These are phyloP conservation scores for Regulus satrapa DNA, from an alignment of 2,113 vertebrate genomes.

Conservation along the genomic window DNA sequence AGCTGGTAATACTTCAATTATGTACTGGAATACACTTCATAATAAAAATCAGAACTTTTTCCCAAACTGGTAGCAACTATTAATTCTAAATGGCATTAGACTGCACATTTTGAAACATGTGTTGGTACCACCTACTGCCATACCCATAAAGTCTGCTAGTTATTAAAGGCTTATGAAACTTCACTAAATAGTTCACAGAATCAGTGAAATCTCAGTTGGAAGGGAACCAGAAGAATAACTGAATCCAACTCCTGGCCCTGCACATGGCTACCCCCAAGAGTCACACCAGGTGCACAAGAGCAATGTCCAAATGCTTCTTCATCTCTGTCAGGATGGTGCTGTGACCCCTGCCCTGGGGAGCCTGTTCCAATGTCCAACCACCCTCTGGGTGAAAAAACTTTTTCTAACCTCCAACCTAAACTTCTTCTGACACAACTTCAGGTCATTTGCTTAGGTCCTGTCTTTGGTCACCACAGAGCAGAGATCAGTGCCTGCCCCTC, in stretches of 20 bases:
- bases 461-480: neutral
- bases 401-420: neutral
- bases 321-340: neutral
- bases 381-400: neutral
- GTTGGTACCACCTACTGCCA: neutral
- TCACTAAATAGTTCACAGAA: neutral
- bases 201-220: neutral
- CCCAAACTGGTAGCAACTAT: neutral
- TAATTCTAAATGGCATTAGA: neutral
- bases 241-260: neutral
- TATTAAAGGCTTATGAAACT: neutral
- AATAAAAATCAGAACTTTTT: neutral
- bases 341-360: neutral
- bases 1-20: neutral
- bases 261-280: neutral
- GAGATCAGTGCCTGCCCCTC: neutral
- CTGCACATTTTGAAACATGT: neutral
- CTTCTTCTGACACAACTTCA: neutral
- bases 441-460: neutral
- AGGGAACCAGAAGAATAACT: neutral
- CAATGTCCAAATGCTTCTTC: fast-evolving
- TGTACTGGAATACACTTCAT: neutral
- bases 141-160: neutral
- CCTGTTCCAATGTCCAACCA: neutral
- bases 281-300: too few relatives aligned